Percentiles rank a stretch among this genome's conserved stretches.
phyloP scores from a whole-genome alignment of 2,888 invertebrate genomes.

The Liodrosophila aerea region DNA sequence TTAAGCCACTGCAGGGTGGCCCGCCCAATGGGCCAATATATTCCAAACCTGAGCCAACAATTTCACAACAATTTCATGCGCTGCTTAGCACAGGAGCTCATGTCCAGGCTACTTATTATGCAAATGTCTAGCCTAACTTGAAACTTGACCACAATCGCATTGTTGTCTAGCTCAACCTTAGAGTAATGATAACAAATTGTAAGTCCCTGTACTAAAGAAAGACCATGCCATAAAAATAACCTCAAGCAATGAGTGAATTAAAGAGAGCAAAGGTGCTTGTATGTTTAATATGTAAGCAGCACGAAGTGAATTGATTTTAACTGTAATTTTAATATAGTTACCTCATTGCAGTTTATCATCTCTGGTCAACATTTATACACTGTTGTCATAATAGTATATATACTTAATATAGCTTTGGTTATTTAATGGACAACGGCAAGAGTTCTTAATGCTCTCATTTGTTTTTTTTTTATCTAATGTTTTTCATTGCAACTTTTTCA shows the following conservation, averaged over 20 bases:
- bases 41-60: constrained; percentile 47
- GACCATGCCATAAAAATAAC: constrained; percentile 24
- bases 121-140: constrained; percentile 56
- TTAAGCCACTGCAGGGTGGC: constrained; percentile 31
- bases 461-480: constrained; percentile 38
- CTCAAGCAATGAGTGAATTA: constrained; percentile 9
- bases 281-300: no score
- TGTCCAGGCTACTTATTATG: constrained; percentile 67
- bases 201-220: constrained; percentile 21
- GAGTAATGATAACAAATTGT: constrained; percentile 54
- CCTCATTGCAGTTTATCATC: no score
- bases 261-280: neutral
- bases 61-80: constrained; percentile 70
- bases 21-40: constrained; percentile 24
- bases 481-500: constrained; percentile 66
- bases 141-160: constrained; percentile 62
- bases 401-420: neutral
- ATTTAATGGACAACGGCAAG: no score
- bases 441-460: constrained; percentile 18
- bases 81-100: constrained; percentile 58
- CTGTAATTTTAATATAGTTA: no score
- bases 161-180: constrained; percentile 21
- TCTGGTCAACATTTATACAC: no score
- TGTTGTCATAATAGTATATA: no score
- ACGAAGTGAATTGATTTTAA: no score